A percentile compares a stretch with the other conserved stretches of the same genome.
Evolutionary conservation across 2,888 invertebrate species (phyloP).

Genomic region (Gasteruption jaculator): DNA sequence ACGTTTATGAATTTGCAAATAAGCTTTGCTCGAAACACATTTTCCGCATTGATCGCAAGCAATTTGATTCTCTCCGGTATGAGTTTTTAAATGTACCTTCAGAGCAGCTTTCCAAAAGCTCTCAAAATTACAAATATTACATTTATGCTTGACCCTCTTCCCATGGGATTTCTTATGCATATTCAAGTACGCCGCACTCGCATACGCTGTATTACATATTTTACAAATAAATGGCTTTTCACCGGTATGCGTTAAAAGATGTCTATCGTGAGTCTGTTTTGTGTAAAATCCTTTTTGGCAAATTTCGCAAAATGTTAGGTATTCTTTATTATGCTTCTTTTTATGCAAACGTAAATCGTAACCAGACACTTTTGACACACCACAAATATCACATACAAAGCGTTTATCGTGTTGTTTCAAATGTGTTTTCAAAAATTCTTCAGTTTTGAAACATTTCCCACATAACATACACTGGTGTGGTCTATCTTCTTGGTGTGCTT

Average conservation of each 20-base stretch:
- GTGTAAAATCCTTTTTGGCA: slow-evolving; percentile 56
- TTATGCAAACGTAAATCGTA: slow-evolving; percentile 51
- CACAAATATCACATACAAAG: slow-evolving; percentile 41
- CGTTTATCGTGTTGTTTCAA: slow-evolving; percentile 54
- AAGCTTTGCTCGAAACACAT: slow-evolving; percentile 43
- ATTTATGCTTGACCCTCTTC: slow-evolving; percentile 40
- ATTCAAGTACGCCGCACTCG: slow-evolving; percentile 55
- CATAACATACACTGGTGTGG: slow-evolving; percentile 56
- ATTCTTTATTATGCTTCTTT: slow-evolving; percentile 56
- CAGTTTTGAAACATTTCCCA: slow-evolving; percentile 56
- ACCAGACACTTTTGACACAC: slow-evolving; percentile 38
- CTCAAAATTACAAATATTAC: slow-evolving; percentile 50
- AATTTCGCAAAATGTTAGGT: slow-evolving; percentile 52
- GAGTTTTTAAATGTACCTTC: slow-evolving; percentile 51
- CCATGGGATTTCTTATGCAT: slow-evolving; percentile 56
- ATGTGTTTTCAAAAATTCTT: slow-evolving; percentile 54
- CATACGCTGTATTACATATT: slow-evolving; percentile 54
- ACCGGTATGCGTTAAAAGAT: slow-evolving; percentile 51
- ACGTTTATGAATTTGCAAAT: slow-evolving; percentile 38
- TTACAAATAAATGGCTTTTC: slow-evolving; percentile 52
- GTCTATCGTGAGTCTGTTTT: slow-evolving; percentile 52
- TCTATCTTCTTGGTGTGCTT: slow-evolving; percentile 55
- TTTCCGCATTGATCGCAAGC: slow-evolving; percentile 50
- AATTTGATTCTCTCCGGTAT: slow-evolving; percentile 49
- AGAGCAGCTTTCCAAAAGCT: slow-evolving; percentile 52